phyloP scores from a whole-genome alignment of 2,888 invertebrate species.

The Pandemis heparana region DNA sequence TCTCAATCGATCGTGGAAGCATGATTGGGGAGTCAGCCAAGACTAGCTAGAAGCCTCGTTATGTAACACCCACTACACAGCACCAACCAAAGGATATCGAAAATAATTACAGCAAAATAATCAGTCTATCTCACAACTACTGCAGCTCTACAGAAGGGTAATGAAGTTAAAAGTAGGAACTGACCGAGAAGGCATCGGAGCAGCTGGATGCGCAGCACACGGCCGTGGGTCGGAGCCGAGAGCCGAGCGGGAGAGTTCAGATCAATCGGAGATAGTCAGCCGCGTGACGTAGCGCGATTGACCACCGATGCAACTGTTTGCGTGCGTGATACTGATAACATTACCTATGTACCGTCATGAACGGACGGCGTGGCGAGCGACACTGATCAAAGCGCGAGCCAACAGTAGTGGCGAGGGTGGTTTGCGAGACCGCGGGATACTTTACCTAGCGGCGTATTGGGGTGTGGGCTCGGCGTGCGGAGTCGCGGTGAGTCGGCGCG shows the following conservation, averaged over 20 bases:
- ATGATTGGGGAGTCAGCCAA: conserved; percentile 51
- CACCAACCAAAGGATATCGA: conserved; percentile 21
- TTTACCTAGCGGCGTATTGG: conserved; percentile 65
- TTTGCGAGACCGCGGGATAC: conserved; percentile 55
- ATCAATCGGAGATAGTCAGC: conserved; percentile 48
- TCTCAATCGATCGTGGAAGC: conserved; percentile 26
- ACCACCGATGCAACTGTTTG: conserved; percentile 54
- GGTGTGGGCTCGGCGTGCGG: conserved; percentile 54
- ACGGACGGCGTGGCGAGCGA: conserved; percentile 54
- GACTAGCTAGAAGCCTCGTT: conserved; percentile 54
- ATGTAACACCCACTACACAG: conserved; percentile 57
- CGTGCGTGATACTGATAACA: conserved; percentile 60
- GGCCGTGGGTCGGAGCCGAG: conserved; percentile 47
- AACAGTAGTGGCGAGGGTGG: conserved; percentile 53
- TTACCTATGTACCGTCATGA: conserved; percentile 73
- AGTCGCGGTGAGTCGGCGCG: conserved; percentile 56
- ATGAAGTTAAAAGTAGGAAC: conserved; percentile 56
- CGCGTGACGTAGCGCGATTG: conserved; percentile 52
- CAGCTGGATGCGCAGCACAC: conserved; percentile 81
- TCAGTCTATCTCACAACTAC: conserved; percentile 10
- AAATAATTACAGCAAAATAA: conserved; percentile 6
- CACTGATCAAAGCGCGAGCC: conserved; percentile 62
- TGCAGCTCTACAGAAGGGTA: conserved; percentile 45
- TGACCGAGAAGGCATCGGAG: conserved; percentile 82
- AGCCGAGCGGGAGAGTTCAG: conserved; percentile 55